Evolutionary conservation across 2,888 invertebrate species (phyloP), one percentile per base, ranked within the genome.

Genomic region (Cosmia trapezina): DNA sequence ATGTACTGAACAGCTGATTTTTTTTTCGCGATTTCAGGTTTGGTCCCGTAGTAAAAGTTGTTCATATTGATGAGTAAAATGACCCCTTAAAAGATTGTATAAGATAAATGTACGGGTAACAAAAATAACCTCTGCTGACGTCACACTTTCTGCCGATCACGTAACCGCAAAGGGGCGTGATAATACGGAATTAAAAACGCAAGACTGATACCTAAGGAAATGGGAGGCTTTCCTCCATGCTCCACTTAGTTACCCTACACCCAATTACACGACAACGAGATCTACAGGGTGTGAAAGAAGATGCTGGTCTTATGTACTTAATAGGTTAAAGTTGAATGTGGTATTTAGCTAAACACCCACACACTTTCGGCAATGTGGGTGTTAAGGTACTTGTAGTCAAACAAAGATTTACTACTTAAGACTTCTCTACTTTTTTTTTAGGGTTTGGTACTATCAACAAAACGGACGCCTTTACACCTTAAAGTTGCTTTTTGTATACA

Each of bases 121-220:
- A 6, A 57, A 62, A 47, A 62, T 9, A 22, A 57, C 1, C 6
- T 14, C 37, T 12, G 2, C 3, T 12, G 45, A 57, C 19, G 28
- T 12, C 64, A 57, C 41, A 37, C 4, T n/a, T 67, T 37, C 57
- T 80, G 57, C 57, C 60, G 54, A 80, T 74, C 75, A 60, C 49
- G 65, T 73, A 68, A 70, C 70, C 37, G 53, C 43, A 64, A 71
- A 77, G 73, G 43, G 70, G 65, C 70, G 72, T 73, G 69, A 70
- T 71, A 72, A 71, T 77, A 67, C 75, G 73, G 70, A 67, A 72
- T 70, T 71, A 83, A 73, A 73, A 65, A 43, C 62, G 65, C 28
- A 70, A 76, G 63, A 63, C 56, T 76, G 37, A 61, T 81, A 78
- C 71, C 83, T 86, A 86, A 76, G 70, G 69, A 84, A 84, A 86